Evolutionary conservation across 2,888 invertebrate genomes (phyloP), one percentile per base, ranked within the genome.

Genomic region (Hofmannophila pseudospretella): DNA sequence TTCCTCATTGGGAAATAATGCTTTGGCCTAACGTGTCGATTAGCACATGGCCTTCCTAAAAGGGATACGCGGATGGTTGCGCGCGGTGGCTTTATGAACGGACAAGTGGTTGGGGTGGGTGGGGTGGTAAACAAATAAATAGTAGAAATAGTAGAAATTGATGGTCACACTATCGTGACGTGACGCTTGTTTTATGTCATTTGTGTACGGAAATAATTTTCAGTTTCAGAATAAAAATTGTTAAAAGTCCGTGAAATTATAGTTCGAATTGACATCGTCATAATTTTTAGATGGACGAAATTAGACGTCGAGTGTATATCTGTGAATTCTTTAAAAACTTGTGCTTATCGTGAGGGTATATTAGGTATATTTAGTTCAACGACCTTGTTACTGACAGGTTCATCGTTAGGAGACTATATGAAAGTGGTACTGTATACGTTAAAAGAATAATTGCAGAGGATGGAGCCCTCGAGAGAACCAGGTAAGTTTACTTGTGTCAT

Each of bases 331-430:
- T n/a, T 38, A 45, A 44, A 59, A 42, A 57, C 55, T 56, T 51
- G 59, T 62, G 39, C 28, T 51, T 52, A 54, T 47, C 41, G 44
- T 55, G 56, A 60, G 58, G 54, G 67, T 72, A 66, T 67, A 68
- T 64, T 79, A 82, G 76, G 81, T 84, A 84, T 81, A 86, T 86
- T 84, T 85, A 85, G 86, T 86, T 86, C 86, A 86, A 75, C 81
- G 86, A 86, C 86, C 86, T 86, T 86, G 85, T 81, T 86, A 72
- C 84, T 86, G 86, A 85, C 86, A 86, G 86, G 86, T 84, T 81
- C 85, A 84, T 84, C 81, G 75, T 78, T 62, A 16, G 23, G 76
- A 77, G 67, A 75, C 77, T 73, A 69, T 76, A 85, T 74, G 79
- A 84, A 80, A 85, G 82, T 82, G 76, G 67, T 76, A 55, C 53